phyloP scores from a whole-genome alignment of 2,113 vertebrate species.

The Gyps fulvus region DNA sequence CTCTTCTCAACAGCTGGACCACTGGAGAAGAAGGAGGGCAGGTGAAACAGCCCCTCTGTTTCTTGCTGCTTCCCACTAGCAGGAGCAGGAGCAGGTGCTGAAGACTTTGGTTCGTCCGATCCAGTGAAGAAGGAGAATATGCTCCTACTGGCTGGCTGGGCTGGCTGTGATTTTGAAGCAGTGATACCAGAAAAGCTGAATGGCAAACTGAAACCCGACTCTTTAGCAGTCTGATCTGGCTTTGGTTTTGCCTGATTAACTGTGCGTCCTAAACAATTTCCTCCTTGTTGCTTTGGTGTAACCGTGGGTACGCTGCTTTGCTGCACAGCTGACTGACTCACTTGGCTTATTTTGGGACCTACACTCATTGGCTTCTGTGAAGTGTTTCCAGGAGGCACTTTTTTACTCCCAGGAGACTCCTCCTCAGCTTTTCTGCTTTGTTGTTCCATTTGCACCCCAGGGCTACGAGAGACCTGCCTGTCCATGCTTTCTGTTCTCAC shows the following conservation, averaged over 20 bases:
- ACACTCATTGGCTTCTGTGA: not conserved
- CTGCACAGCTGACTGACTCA: not conserved
- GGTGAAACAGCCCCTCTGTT: conserved; percentile 77
- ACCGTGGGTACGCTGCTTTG: not conserved
- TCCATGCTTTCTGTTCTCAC: not conserved
- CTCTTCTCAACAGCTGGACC: conserved; percentile 67
- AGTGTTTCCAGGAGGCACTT: not conserved
- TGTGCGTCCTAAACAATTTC: not conserved
- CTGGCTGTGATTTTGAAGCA: conserved; percentile 39
- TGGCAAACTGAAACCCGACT: conserved; percentile 76
- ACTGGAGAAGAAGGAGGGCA: conserved; percentile 82
- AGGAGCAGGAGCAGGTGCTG: conserved; percentile 16
- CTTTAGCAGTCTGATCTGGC: conserved; percentile 62
- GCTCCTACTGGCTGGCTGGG: conserved; percentile 65
- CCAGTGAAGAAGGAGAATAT: conserved; percentile 83
- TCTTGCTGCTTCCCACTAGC: conserved; percentile 59
- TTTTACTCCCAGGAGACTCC: not conserved
- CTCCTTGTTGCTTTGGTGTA: conserved; percentile 11
- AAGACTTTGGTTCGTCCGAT: conserved; percentile 57
- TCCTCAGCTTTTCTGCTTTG: not conserved
- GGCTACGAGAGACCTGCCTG: conserved; percentile 1
- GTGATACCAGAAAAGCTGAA: conserved; percentile 66
- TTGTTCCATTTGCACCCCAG: not conserved
- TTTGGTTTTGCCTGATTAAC: conserved; percentile 45
- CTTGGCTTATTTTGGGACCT: not conserved